These are phyloP conservation scores for Gadopsis marmoratus DNA, from an alignment of 2,797 vertebrate genomes.

Conservation along the genomic window DNA sequence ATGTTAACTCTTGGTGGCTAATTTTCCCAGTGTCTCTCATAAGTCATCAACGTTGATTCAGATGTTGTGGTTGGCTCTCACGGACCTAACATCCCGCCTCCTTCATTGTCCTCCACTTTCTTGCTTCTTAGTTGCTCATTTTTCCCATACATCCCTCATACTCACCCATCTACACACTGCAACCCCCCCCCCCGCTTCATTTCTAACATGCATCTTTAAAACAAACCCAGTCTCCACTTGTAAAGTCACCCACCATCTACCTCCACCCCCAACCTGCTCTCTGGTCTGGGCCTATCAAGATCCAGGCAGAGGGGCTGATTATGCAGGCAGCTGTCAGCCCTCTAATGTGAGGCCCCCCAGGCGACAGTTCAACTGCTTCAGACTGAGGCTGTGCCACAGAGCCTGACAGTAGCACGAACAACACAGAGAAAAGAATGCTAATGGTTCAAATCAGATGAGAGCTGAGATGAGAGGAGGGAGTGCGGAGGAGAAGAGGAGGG, in stretches of 20 bases:
- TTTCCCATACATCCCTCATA: conserved; percentile 19
- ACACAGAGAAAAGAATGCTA: conserved; percentile 82
- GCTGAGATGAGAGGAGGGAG: conserved; percentile 75
- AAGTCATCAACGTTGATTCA: conserved; percentile 5
- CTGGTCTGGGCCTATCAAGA: conserved; percentile 66
- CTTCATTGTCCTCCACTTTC: not conserved
- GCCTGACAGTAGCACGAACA: conserved; percentile 77
- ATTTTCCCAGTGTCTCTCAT: conserved; percentile 27
- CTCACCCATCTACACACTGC: not conserved
- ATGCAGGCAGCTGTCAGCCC: conserved; percentile 86
- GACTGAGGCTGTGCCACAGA: conserved; percentile 79
- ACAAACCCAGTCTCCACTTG: conserved; percentile 50
- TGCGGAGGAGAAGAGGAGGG: conserved; percentile 46
- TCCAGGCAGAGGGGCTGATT: conserved; percentile 73
- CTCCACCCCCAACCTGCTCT: conserved; percentile 43
- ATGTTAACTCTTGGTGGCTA: not conserved
- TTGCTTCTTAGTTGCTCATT: conserved; percentile 6
- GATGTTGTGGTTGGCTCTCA: not conserved
- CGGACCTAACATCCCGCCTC: not conserved
- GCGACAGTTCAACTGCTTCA: conserved; percentile 86
- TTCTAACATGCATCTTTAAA: conserved; percentile 58
- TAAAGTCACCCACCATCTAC: conserved; percentile 47
- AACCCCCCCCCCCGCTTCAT: conserved; percentile 12
- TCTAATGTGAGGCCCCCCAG: conserved; percentile 85
- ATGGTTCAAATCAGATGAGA: conserved; percentile 84